These are phyloP conservation scores for Temnothorax curvispinosus DNA, from an alignment of 1,140 invertebrate genomes.

Conservation along the genomic window DNA sequence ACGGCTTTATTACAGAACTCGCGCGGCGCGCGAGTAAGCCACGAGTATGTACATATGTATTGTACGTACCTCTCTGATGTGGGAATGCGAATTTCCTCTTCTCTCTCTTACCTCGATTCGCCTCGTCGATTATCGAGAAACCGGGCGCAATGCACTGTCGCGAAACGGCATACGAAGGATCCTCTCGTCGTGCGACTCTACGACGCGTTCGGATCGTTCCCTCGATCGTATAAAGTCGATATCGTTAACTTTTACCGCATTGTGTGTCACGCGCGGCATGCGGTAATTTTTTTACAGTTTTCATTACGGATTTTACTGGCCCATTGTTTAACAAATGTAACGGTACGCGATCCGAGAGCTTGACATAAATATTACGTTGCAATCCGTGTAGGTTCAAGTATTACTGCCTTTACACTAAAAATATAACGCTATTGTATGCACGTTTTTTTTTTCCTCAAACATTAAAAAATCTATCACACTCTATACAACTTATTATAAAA, in stretches of 20 bases:
- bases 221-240: conserved; percentile 33
- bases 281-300: neutral
- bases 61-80: neutral
- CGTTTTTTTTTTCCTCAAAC: neutral
- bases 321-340: conserved; percentile 12
- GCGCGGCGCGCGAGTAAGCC: conserved; percentile 56
- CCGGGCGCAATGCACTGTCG: neutral
- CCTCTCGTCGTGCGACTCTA: neutral
- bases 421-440: neutral
- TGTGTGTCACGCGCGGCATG: neutral
- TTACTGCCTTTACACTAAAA: neutral
- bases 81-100: conserved; percentile 11
- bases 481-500: neutral
- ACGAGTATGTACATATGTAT: neutral
- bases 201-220: neutral
- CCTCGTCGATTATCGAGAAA: conserved; percentile 36
- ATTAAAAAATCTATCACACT: neutral
- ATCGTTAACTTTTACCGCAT: conserved; percentile 41
- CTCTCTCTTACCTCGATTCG: neutral
- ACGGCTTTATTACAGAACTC: conserved; percentile 79
- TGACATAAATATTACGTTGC: neutral
- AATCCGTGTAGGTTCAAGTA: neutral
- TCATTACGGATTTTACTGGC: neutral
- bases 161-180: conserved; percentile 23
- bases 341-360: neutral